Evolutionary conservation across 2,888 invertebrate species (phyloP).

Genomic region (Stenodema calcarata): DNA sequence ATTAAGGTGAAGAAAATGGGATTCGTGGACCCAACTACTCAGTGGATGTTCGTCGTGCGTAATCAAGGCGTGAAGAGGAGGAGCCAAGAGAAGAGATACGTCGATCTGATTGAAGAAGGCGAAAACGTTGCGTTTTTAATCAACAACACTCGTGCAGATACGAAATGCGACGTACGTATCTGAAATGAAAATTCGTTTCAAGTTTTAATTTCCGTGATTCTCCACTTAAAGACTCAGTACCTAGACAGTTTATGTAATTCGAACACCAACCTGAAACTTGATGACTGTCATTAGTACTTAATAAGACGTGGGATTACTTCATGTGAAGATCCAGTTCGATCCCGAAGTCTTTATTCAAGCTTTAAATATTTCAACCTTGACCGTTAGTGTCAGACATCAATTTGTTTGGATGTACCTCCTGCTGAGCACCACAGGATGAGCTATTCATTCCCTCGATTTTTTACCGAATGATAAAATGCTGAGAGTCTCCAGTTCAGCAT

Average conservation of each 20-base stretch:
- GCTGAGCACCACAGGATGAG: too few species aligned
- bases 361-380: not conserved
- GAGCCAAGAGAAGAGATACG: not conserved
- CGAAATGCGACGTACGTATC: constrained; percentile 37
- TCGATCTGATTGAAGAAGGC: constrained; percentile 70
- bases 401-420: too few species aligned
- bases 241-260: too few species aligned
- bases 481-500: too few species aligned
- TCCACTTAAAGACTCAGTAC: not conserved
- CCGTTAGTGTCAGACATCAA: not conserved
- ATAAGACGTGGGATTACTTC: too few species aligned
- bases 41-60: constrained; percentile 82
- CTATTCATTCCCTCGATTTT: too few species aligned
- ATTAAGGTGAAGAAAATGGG: constrained; percentile 68
- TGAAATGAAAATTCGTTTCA: not conserved
- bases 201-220: not conserved
- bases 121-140: constrained; percentile 76
- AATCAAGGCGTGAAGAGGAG: constrained; percentile 65
- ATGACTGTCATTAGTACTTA: too few species aligned
- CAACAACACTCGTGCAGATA: constrained; percentile 31
- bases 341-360: not conserved
- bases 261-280: too few species aligned
- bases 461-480: too few species aligned
- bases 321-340: not conserved
- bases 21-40: constrained; percentile 75